Conservation (phyloP, 2,113 vertebrate species). For the Sapayoa aenigma region DNA sequence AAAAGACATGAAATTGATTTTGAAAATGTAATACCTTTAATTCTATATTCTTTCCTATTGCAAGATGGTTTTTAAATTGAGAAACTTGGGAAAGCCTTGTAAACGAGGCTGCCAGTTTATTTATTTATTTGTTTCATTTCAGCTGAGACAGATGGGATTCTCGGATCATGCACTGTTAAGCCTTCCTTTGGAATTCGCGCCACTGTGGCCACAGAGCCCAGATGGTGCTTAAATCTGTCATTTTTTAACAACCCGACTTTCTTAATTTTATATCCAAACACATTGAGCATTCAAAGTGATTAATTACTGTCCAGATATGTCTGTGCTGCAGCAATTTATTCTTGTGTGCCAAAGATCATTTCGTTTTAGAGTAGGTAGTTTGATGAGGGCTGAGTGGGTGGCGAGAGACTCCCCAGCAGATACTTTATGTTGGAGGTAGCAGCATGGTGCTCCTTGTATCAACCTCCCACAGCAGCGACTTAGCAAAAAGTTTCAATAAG, state of each 20-base stretch:
- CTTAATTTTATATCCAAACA: constrained; percentile 81
- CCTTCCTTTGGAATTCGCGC: constrained; percentile 83
- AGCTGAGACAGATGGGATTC: constrained; percentile 82
- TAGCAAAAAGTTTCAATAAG: background rate
- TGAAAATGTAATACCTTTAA: background rate
- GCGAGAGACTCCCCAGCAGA: background rate
- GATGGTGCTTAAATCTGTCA: constrained; percentile 85
- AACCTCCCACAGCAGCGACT: background rate
- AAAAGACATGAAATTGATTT: rapidly evolving
- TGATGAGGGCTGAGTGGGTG: background rate
- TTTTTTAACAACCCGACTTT: constrained; percentile 81
- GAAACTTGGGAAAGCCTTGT: constrained; percentile 48
- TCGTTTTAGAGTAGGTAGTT: background rate
- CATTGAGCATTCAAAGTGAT: constrained; percentile 75
- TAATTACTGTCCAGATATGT: constrained; percentile 78
- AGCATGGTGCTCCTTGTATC: background rate
- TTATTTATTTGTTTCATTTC: constrained; percentile 71
- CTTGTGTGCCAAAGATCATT: constrained; percentile 26
- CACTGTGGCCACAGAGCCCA: constrained; percentile 80
- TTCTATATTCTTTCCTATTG: background rate
- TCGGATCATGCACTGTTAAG: constrained; percentile 81
- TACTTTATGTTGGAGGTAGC: background rate
- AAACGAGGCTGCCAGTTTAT: constrained; percentile 53
- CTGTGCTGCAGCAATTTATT: constrained; percentile 60
- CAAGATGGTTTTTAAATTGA: constrained; percentile 29